Evolutionary conservation across 92 coral and sea anemone species (phyloP).

Genomic region (Pocillopora grandis): DNA sequence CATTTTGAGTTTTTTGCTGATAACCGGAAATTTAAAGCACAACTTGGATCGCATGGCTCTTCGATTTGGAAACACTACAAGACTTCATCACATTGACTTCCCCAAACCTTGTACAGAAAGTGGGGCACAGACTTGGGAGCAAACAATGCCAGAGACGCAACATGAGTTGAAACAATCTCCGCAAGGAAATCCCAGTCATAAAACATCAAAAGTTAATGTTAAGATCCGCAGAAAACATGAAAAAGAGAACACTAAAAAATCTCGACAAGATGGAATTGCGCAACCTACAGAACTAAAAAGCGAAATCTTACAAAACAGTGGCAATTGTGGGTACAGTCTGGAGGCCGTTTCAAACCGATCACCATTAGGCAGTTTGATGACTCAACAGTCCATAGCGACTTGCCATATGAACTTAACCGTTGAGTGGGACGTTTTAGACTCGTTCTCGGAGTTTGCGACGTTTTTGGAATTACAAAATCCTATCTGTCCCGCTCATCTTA

Average conservation of each 20-base stretch:
- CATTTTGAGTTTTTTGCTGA: not conserved
- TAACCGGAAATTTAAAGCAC: constrained; percentile 1
- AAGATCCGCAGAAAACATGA: constrained; percentile 32
- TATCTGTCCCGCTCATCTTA: constrained; percentile 94
- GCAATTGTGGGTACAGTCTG: constrained; percentile 27
- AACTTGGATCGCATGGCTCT: constrained; percentile 53
- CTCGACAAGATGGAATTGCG: constrained; percentile 45
- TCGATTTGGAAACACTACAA: constrained; percentile 75
- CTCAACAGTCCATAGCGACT: constrained; percentile 21
- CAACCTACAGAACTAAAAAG: constrained; percentile 57
- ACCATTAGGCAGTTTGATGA: not conserved
- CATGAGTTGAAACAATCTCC: constrained; percentile 11
- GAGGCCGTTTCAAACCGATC: constrained; percentile 18
- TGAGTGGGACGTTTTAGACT: constrained; percentile 92
- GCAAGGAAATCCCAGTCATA: constrained; percentile 18
- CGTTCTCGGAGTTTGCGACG: constrained; percentile 94
- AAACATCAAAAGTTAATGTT: constrained; percentile 34
- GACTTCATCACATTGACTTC: constrained; percentile 82
- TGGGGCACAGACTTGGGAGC: constrained; percentile 20
- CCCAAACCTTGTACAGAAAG: constrained; percentile 31
- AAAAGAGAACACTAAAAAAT: constrained; percentile 18
- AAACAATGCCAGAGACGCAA: constrained; percentile 18
- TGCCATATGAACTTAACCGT: constrained; percentile 50
- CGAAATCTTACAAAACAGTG: constrained; percentile 32
- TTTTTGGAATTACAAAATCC: constrained; percentile 90